phyloP scores from a whole-genome alignment of 1,140 invertebrate species.

The Apis cerana region DNA sequence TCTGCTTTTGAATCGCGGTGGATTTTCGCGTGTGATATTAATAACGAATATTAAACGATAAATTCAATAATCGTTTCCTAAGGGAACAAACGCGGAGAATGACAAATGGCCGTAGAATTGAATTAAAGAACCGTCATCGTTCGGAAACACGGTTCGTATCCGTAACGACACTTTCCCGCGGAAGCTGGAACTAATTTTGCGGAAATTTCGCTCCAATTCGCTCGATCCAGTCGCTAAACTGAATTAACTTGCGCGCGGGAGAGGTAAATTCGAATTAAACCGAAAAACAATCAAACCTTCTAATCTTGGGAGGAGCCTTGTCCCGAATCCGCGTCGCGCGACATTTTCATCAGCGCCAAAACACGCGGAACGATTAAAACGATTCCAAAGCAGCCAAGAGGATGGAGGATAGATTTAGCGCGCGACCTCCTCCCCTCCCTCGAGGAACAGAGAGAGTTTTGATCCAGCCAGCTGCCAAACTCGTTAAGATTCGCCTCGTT shows the following conservation, averaged over 20 bases:
- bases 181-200: background rate
- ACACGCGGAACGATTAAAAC: background rate
- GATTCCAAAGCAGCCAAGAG: background rate
- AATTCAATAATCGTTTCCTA: no score
- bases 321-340: background rate
- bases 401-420: background rate
- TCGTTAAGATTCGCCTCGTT: constrained; percentile 60
- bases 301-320: background rate
- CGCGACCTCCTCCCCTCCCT: background rate
- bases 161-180: background rate
- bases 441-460: background rate
- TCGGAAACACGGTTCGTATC: background rate
- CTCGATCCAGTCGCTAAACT: background rate
- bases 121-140: background rate
- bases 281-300: background rate
- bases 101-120: no score
- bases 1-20: no score
- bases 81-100: no score
- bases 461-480: constrained; percentile 41
- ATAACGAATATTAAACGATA: no score
- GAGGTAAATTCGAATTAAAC: background rate
- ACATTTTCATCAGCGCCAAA: background rate
- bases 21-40: no score
- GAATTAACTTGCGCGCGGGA: background rate
- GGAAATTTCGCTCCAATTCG: background rate